Evolutionary conservation across 2,888 invertebrate genomes (phyloP).

Genomic region (Pemphredon lugubris): DNA sequence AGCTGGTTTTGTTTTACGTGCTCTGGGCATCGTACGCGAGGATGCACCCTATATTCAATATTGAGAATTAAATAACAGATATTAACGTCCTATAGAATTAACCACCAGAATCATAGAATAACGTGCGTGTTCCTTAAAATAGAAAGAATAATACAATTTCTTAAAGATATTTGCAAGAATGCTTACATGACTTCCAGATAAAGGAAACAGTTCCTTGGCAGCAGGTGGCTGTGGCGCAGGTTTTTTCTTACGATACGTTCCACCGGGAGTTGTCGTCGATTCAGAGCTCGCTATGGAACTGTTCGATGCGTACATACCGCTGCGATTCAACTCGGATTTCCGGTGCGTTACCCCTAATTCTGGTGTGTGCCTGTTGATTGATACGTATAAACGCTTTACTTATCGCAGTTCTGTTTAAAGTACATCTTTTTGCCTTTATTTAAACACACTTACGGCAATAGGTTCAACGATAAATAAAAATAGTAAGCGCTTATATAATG

Average conservation of each 20-base stretch:
- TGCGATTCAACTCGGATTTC: conserved; percentile 71
- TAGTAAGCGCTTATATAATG: too few relatives aligned
- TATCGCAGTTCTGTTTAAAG: neutral
- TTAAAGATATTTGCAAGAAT: too few relatives aligned
- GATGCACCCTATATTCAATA: conserved; percentile 61
- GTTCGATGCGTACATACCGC: conserved; percentile 78
- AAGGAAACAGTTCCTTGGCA: conserved; percentile 54
- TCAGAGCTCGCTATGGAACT: conserved; percentile 80
- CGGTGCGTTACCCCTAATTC: conserved; percentile 77
- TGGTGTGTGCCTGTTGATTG: conserved; percentile 68
- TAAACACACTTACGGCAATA: too few relatives aligned
- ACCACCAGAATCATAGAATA: neutral
- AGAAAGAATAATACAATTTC: too few relatives aligned
- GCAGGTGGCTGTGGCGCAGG: conserved; percentile 87
- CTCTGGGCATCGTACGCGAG: conserved; percentile 82
- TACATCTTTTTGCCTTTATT: too few relatives aligned
- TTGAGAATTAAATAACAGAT: neutral
- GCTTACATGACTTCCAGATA: conserved; percentile 38
- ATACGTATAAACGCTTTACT: too few relatives aligned
- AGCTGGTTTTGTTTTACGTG: conserved; percentile 86
- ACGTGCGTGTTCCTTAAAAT: neutral
- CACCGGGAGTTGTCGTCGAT: conserved; percentile 80
- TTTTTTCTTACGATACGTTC: conserved; percentile 85
- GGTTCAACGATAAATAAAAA: too few relatives aligned
- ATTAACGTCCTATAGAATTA: neutral